Evolutionary conservation across 2,888 invertebrate genomes (phyloP).

Genomic region (Amorpha juglandis): DNA sequence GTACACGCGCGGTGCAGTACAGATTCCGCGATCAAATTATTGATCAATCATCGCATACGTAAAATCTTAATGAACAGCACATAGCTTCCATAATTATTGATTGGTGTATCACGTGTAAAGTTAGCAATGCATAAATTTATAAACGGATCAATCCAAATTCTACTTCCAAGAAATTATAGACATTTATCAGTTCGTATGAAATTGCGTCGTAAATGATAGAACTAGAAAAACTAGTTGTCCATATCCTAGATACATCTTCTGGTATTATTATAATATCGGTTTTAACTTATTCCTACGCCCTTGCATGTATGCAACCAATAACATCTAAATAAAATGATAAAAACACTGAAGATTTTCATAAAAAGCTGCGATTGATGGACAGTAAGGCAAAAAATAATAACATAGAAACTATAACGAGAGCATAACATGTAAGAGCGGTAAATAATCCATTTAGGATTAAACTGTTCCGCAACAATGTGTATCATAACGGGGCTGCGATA

Average conservation of each 20-base stretch:
- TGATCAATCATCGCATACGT: slow-evolving; percentile 14
- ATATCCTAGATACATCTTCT: neutral
- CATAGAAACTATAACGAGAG: slow-evolving; percentile 6
- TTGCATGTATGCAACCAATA: no score
- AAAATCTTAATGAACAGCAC: neutral
- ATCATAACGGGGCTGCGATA: slow-evolving; percentile 19
- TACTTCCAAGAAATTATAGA: neutral
- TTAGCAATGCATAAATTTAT: neutral
- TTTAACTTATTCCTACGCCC: no score
- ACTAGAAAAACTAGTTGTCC: neutral
- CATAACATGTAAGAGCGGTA: slow-evolving; percentile 16
- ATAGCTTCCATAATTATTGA: neutral
- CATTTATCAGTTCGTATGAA: neutral
- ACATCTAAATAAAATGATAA: no score
- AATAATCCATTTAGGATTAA: slow-evolving; percentile 23
- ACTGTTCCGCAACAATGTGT: slow-evolving; percentile 14
- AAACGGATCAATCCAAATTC: neutral
- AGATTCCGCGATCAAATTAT: slow-evolving; percentile 11
- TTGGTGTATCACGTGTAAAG: neutral
- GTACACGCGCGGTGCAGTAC: neutral
- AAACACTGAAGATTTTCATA: no score
- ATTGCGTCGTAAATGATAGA: neutral
- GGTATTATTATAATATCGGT: no score
- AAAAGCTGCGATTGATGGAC: neutral
- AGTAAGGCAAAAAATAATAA: slow-evolving; percentile 3